These are phyloP conservation scores for Lagopus muta DNA, from an alignment of 2,113 vertebrate genomes.

Conservation along the genomic window DNA sequence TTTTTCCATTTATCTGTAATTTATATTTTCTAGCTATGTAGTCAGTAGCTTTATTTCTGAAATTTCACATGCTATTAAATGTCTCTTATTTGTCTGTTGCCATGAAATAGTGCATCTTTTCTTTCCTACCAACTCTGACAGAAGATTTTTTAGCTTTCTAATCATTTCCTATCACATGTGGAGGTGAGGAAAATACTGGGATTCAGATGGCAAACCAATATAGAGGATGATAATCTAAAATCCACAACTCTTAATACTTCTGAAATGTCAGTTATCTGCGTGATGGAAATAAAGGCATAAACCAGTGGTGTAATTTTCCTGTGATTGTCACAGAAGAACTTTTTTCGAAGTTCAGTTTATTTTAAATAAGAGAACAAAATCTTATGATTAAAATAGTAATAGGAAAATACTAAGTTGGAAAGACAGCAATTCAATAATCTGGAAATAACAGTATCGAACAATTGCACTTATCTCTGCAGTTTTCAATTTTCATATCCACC, in stretches of 20 bases:
- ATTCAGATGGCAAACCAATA: background rate
- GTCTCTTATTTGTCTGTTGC: background rate
- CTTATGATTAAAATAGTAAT: background rate
- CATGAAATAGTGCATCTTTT: background rate
- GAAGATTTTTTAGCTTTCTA: background rate
- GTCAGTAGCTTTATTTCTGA: background rate
- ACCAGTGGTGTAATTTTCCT: background rate
- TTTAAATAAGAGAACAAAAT: background rate
- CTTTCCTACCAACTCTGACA: background rate
- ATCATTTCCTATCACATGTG: background rate
- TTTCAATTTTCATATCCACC: background rate
- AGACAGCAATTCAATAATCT: background rate
- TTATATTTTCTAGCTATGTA: background rate
- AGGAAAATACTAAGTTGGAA: background rate
- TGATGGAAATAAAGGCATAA: background rate
- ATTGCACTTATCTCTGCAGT: background rate
- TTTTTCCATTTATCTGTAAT: background rate
- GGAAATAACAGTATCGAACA: background rate
- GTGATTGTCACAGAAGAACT: background rate
- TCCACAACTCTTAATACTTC: background rate
- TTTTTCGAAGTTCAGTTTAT: background rate
- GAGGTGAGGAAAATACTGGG: background rate
- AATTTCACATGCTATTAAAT: background rate
- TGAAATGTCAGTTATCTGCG: background rate
- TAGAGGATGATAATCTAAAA: background rate